A percentile compares a stretch with the other conserved stretches of the same genome.
These are phyloP conservation scores for Agrypnus murinus DNA, from an alignment of 2,888 invertebrate species.

Conservation along the genomic window DNA sequence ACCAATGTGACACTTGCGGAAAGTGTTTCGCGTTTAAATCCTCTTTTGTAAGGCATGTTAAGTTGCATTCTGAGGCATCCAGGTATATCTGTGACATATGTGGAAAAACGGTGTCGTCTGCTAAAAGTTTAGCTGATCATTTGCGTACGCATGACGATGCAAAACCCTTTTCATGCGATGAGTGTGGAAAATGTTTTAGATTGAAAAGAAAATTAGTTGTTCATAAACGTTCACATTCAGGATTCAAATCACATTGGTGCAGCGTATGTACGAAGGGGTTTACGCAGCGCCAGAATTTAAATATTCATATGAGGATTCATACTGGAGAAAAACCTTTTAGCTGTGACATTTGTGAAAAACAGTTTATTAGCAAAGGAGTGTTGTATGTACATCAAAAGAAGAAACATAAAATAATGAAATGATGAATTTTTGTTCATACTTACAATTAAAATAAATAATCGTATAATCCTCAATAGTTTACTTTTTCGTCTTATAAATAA, in stretches of 20 bases:
- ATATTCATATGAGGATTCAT: slow-evolving; percentile 71
- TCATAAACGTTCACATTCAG: slow-evolving; percentile 74
- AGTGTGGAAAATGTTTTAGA: slow-evolving; percentile 65
- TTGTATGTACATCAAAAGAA: too few relatives aligned
- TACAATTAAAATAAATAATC: too few relatives aligned
- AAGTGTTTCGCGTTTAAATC: too few relatives aligned
- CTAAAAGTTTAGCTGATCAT: slow-evolving; percentile 52
- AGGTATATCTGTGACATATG: slow-evolving; percentile 65
- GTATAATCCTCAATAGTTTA: too few relatives aligned
- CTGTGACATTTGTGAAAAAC: too few relatives aligned
- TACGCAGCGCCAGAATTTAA: slow-evolving; percentile 72
- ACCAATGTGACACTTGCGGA: too few relatives aligned
- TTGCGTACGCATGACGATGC: slow-evolving; percentile 56
- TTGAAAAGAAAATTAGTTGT: slow-evolving; percentile 69
- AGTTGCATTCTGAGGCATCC: background rate
- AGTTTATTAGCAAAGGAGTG: too few relatives aligned
- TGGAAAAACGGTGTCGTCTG: slow-evolving; percentile 64
- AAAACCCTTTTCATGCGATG: slow-evolving; percentile 30
- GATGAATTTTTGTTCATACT: too few relatives aligned
- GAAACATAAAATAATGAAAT: too few relatives aligned
- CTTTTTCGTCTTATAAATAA: too few relatives aligned
- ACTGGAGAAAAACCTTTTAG: slow-evolving; percentile 57
- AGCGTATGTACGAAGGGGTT: slow-evolving; percentile 74
- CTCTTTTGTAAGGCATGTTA: background rate
- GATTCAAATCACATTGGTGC: slow-evolving; percentile 73